Evolutionary conservation across 1,140 invertebrate genomes (phyloP).

Genomic region (Zaprionus africanus): DNA sequence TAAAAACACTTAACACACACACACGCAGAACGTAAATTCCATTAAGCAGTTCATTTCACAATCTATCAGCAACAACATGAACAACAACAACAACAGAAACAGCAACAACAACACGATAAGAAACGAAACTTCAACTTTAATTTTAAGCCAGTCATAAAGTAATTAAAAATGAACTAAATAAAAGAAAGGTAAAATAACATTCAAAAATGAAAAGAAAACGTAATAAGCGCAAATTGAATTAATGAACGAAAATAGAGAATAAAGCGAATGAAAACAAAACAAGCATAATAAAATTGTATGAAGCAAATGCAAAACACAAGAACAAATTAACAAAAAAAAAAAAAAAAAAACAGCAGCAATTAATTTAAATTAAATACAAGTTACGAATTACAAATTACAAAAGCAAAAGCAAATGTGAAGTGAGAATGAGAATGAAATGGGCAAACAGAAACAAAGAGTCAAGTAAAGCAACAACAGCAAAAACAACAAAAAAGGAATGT

Average conservation of each 20-base stretch:
- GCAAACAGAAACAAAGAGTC: conserved; percentile 54
- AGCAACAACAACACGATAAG: conserved; percentile 51
- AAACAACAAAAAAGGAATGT: conserved; percentile 20
- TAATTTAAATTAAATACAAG: conserved; percentile 61
- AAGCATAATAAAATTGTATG: conserved; percentile 49
- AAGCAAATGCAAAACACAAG: conserved; percentile 48
- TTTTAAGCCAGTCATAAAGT: conserved; percentile 73
- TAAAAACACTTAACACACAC: conserved; percentile 22
- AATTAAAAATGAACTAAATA: conserved; percentile 47
- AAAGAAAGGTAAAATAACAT: conserved; percentile 49
- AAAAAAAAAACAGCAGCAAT: conserved; percentile 58
- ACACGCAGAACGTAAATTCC: conserved; percentile 49
- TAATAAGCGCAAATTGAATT: conserved; percentile 61
- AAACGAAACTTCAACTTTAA: conserved; percentile 76
- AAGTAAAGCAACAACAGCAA: conserved; percentile 50
- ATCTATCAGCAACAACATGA: conserved; percentile 41
- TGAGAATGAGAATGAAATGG: conserved; percentile 44
- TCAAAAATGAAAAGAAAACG: conserved; percentile 47
- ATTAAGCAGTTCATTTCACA: conserved; percentile 66
- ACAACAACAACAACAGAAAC: conserved; percentile 38
- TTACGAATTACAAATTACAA: conserved; percentile 10
- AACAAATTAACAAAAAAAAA: conserved; percentile 2
- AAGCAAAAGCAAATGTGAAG: conserved; percentile 47
- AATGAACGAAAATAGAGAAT: conserved; percentile 36
- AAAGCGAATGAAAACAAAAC: conserved; percentile 23